Base-by-base conservation (phyloP, 2,888 invertebrate genomes). In the Hirtodrosophila duncani region DNA sequence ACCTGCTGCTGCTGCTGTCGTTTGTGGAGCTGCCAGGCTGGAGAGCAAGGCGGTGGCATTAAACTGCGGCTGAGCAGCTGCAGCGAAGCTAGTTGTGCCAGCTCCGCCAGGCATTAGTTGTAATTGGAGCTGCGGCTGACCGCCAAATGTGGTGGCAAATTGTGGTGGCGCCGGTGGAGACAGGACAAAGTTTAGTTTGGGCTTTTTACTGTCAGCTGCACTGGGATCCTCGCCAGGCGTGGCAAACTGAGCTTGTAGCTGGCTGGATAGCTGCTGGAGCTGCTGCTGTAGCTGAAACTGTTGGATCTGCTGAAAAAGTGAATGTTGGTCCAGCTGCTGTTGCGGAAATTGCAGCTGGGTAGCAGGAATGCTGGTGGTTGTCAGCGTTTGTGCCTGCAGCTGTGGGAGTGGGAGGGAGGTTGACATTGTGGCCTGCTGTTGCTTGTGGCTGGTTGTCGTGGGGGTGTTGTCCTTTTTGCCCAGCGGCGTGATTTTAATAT, bases 151-250 rank as follows among this genome's bases (percentile, higher is more conserved):
- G n/a, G 9, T 41, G 5, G 31, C 37, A 29, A 69, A 55, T 9
- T 66, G 64, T 1, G 55, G 39, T 8, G 63, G 1, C 1, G 79
- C 11, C 5, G 85, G 82, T 3, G 86, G 72, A 2, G 87, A 80
- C 0, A 87, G 53, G 5, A 87, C 83, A 33, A 87, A 84, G 63
- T 87, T 87, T 2, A 86, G 58, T 67, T 87, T 87, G 0, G 84
- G 83, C 39, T 86, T 86, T 26, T 87, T 87, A 38, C 63, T 72
- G 34, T 84, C 86, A 5, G 65, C 38, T 6, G 77, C 57, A 50
- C 62, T 67, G 1, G 53, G 11, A 0, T 55, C 55, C 23, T 80
- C 78, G 4, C 53, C 68, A 8, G 20, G n/a, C 3, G 16, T n/a
- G n/a, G 50, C 17, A 10, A 23, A 51, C 14, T 62, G 42, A 14